Percentiles rank a stretch among this genome's conserved stretches.
Conservation (phyloP, 2,113 vertebrate species). For the Phaetusa simplex region DNA sequence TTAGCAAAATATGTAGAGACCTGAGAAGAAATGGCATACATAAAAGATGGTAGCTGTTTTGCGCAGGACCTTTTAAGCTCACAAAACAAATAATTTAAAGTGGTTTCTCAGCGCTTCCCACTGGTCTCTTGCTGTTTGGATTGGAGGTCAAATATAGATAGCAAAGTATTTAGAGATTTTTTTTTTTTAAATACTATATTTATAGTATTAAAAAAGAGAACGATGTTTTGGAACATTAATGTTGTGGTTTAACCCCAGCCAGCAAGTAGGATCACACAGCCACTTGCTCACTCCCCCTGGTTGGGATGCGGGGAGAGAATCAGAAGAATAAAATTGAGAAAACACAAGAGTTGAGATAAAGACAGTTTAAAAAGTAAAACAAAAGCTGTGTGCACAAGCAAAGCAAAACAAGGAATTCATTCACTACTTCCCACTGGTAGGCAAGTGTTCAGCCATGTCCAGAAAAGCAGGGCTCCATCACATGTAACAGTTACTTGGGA, state of each 20-base stretch:
- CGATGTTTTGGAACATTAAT: neutral
- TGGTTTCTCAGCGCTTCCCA: neutral
- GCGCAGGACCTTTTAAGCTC: neutral
- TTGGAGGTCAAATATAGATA: neutral
- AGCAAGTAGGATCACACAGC: neutral
- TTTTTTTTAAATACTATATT: neutral
- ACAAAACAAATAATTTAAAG: neutral
- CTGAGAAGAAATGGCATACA: neutral
- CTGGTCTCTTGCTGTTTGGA: neutral
- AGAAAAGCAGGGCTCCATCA: neutral
- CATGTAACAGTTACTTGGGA: neutral
- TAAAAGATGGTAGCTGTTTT: neutral
- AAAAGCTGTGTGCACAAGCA: neutral
- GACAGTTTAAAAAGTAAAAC: neutral
- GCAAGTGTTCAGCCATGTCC: neutral
- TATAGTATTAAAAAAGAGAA: neutral
- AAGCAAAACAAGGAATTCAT: neutral
- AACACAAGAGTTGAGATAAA: neutral
- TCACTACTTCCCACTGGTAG: neutral
- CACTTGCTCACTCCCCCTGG: neutral
- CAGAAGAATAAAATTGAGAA: neutral
- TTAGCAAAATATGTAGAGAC: neutral
- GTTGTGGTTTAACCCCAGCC: neutral
- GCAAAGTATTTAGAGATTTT: neutral
- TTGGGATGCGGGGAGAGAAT: neutral